Evolutionary conservation across 2,888 invertebrate genomes (phyloP), one percentile per base, ranked within the genome.

Genomic region (Craniophora ligustri): DNA sequence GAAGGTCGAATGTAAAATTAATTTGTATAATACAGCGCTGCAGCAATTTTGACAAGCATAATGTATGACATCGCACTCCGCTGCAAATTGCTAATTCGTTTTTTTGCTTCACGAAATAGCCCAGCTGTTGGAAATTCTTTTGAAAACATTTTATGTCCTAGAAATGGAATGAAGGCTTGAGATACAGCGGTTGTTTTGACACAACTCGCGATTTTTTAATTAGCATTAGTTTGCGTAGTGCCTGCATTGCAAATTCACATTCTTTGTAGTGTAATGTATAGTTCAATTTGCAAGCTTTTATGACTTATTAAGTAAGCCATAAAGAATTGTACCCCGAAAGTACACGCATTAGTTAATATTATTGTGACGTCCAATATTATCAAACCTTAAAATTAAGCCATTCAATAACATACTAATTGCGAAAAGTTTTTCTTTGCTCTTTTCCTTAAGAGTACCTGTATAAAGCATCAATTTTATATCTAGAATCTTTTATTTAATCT

Each of bases 181-280:
- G 67, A 48, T 61, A 61, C 48, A 54, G 13, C 38, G 13, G 46
- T 11, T 54, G 50, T 59, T 45, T 46, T 16, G 42, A 23, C 34
- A 40, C 13, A 16, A 48, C 41, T 39, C 5, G 40, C 31, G 45
- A 53, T 41, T 54, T 59, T 66, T 61, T 61, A 48, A 67, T 67
- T 55, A 67, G n/a, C 16, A 10, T 13, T 32, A 5, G 15, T 47
- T 18, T n/a, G 23, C 35, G 32, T 55, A 34, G 48, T 7, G n/a
- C 55, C 55, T 62, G 55, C 62, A 67, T n/a, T 36, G 40, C 26
- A 23, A 53, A 46, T 42, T 38, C 34, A 46, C 26, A 21, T 61
- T 51, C 45, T 36, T 10, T 4, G 1, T 26, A 0, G 3, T 23
- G n/a, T 23, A n/a, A n/a, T n/a, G n/a, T n/a, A n/a, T n/a, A n/a